These are phyloP conservation scores for Hypomecis punctinalis DNA, from an alignment of 2,888 invertebrate species.

Conservation along the genomic window DNA sequence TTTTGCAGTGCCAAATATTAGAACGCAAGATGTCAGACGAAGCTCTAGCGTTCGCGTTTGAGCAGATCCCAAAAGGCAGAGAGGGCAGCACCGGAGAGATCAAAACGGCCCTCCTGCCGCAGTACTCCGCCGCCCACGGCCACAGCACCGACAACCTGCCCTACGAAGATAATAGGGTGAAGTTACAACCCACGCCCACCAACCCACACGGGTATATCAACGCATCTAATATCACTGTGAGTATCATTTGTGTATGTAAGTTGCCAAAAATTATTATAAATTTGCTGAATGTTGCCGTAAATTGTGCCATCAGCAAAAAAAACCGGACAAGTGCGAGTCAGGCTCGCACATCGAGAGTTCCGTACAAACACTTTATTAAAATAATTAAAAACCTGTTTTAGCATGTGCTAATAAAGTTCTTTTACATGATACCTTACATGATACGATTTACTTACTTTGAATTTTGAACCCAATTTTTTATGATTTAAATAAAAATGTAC, in stretches of 20 bases:
- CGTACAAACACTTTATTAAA: no score
- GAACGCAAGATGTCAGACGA: slow-evolving; percentile 87
- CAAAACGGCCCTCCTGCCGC: slow-evolving; percentile 89
- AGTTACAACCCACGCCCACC: slow-evolving; percentile 91
- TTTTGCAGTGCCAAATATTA: slow-evolving; percentile 72
- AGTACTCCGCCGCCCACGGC: slow-evolving; percentile 85
- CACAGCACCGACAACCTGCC: slow-evolving; percentile 91
- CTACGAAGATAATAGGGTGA: slow-evolving; percentile 95
- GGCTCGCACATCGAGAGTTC: no score
- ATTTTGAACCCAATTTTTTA: no score
- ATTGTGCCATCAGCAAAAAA: no score
- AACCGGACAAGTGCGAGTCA: no score
- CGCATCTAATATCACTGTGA: slow-evolving; percentile 95
- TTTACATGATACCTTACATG: no score
- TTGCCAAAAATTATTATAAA: background rate
- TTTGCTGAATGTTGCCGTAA: background rate
- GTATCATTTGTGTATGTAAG: slow-evolving; percentile 30
- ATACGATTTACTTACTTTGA: no score
- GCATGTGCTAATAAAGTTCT: no score
- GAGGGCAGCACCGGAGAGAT: slow-evolving; percentile 89
- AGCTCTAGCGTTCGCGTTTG: slow-evolving; percentile 93
- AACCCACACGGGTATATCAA: slow-evolving; percentile 97
- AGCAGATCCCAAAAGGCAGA: slow-evolving; percentile 91
- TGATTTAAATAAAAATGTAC: no score
- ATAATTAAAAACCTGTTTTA: no score